phyloP scores from a whole-genome alignment of 1,140 invertebrate genomes.

The Sipha flava region DNA sequence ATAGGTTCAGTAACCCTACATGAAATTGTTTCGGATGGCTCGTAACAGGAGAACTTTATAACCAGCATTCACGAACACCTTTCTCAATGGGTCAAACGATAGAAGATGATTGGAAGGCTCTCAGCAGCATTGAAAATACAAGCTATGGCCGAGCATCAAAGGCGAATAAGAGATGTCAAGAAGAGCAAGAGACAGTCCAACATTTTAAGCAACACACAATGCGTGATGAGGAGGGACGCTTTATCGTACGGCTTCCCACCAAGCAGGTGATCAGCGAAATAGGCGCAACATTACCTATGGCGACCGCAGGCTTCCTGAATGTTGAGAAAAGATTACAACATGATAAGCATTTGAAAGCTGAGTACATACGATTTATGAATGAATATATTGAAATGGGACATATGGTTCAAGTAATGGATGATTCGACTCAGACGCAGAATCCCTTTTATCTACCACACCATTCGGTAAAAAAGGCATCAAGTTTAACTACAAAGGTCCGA shows the following conservation, averaged over 20 bases:
- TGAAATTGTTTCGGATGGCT: not conserved
- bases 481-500: not conserved
- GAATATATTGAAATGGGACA: not conserved
- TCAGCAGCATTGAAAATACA: not conserved
- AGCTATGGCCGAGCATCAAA: not conserved
- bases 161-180: not conserved
- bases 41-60: not conserved
- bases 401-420: not conserved
- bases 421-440: not conserved
- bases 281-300: not conserved
- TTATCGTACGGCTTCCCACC: not conserved
- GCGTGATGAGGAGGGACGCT: not conserved
- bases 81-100: not conserved
- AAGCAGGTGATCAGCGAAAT: not conserved
- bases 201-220: not conserved
- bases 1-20: not conserved
- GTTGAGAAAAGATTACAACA: not conserved
- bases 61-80: not conserved
- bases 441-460: slow-evolving; percentile 14
- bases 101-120: not conserved
- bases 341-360: not conserved
- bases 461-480: not conserved
- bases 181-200: not conserved
- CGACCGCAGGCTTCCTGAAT: not conserved
- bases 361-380: not conserved